Conservation (phyloP, 2,113 vertebrate species). For the Clarias magur region DNA sequence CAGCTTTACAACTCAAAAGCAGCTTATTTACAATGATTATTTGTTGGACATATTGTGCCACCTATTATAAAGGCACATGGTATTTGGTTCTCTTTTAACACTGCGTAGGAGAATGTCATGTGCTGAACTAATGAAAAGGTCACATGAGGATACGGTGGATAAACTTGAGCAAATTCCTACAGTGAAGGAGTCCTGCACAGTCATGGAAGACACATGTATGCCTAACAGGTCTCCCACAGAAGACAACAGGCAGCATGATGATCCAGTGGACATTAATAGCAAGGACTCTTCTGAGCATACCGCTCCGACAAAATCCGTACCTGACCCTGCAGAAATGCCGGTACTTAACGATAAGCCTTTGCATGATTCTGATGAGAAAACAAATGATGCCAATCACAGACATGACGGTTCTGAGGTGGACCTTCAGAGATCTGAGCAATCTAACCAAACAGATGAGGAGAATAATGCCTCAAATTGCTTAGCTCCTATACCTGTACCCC, state of each 20-base stretch:
- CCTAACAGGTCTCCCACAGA: neutral
- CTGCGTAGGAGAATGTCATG: slow-evolving; percentile 13
- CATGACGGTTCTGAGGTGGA: neutral
- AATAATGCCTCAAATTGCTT: neutral
- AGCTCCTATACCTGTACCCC: neutral
- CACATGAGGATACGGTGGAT: slow-evolving; percentile 4
- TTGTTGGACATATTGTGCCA: neutral
- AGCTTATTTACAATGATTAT: slow-evolving; percentile 4
- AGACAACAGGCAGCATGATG: neutral
- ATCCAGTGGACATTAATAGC: neutral
- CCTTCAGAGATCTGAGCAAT: neutral
- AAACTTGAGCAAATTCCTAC: neutral
- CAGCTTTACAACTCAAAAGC: neutral
- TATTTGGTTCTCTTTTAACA: slow-evolving; percentile 2
- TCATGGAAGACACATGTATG: neutral
- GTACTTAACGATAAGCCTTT: neutral
- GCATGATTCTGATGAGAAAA: neutral
- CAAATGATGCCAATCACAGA: neutral
- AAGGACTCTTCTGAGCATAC: neutral
- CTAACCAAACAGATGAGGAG: neutral
- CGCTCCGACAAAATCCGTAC: neutral
- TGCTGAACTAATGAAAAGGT: slow-evolving; percentile 10
- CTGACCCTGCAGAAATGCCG: neutral
- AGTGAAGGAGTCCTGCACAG: slow-evolving; percentile 13
- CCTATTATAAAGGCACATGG: neutral